A percentile compares a stretch with the other conserved stretches of the same genome.
Evolutionary conservation across 37 sponge, comb jelly and placozoan genomes (phyloP).

Genomic region (Theonella swinhoei): DNA sequence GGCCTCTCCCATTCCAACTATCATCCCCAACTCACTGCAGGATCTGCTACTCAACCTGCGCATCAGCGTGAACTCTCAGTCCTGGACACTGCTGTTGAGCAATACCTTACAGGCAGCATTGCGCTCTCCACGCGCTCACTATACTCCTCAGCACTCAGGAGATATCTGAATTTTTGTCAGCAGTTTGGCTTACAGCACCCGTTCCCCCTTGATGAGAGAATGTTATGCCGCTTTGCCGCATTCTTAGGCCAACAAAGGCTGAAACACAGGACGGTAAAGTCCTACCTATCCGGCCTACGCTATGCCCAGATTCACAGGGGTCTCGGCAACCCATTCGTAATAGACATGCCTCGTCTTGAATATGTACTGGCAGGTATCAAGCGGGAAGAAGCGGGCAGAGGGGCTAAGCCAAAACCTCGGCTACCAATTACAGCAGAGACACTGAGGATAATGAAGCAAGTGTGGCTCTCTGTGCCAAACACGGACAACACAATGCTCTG

Average conservation of each 20-base stretch:
- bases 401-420: neutral
- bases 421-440: neutral
- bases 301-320: neutral
- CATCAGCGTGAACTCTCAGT: neutral
- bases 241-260: neutral
- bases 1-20: neutral
- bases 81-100: slow-evolving; percentile 2
- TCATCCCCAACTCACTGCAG: neutral
- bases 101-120: neutral
- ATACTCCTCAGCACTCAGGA: neutral
- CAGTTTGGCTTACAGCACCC: neutral
- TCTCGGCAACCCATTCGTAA: neutral
- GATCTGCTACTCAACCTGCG: neutral
- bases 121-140: neutral
- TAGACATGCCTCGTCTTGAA: neutral
- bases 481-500: neutral
- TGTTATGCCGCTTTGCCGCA: neutral
- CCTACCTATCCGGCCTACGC: neutral
- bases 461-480: neutral
- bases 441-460: neutral
- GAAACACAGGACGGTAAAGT: neutral
- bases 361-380: neutral
- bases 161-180: neutral
- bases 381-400: neutral
- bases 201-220: neutral